phyloP scores from a whole-genome alignment of 2,888 invertebrate genomes.

The Acleris cristana region DNA sequence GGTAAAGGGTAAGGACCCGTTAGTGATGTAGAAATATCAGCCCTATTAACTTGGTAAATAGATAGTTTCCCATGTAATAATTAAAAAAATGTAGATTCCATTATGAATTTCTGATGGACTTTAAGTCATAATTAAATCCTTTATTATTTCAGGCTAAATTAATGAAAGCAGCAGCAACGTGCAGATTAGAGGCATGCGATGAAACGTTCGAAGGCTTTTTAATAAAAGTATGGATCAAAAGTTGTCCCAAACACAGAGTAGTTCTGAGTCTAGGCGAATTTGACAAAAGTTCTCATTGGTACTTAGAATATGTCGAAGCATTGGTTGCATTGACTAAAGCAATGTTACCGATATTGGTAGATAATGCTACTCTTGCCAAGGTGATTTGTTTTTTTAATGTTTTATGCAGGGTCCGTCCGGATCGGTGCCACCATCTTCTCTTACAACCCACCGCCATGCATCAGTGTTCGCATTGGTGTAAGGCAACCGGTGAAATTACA shows the following conservation, averaged over 20 bases:
- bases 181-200: constrained; percentile 49
- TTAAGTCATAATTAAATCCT: too few relatives aligned
- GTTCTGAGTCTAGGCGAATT: constrained; percentile 41
- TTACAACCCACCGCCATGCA: too few relatives aligned
- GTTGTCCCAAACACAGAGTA: constrained; percentile 52
- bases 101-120: too few relatives aligned
- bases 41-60: too few relatives aligned
- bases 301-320: constrained; percentile 56
- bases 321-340: constrained; percentile 54
- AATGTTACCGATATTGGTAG: constrained; percentile 46
- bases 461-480: too few relatives aligned
- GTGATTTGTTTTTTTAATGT: constrained; percentile 46
- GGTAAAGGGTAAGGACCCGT: too few relatives aligned
- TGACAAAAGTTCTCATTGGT: constrained; percentile 53
- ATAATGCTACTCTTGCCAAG: constrained; percentile 50
- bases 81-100: too few relatives aligned
- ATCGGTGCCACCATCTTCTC: background rate
- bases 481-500: too few relatives aligned
- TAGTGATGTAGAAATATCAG: too few relatives aligned
- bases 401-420: background rate
- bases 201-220: constrained; percentile 50
- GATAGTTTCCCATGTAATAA: too few relatives aligned
- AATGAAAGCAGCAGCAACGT: constrained; percentile 59
- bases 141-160: constrained; percentile 56
- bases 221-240: constrained; percentile 56